Conservation (phyloP, 2,797 vertebrate genomes). For the Malacoctenus gilli region DNA sequence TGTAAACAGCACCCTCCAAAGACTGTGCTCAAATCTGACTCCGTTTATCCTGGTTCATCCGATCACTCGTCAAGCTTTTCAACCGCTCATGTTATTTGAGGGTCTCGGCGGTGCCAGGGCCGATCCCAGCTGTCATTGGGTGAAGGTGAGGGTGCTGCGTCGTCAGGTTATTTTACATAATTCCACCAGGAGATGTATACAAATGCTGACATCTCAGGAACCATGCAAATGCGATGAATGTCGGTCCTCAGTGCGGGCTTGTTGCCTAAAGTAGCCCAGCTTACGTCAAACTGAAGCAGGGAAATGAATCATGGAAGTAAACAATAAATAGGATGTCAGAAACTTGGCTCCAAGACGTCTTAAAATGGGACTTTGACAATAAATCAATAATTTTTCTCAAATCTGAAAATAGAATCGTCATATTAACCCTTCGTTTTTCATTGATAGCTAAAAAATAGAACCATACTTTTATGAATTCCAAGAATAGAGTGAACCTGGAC, state of each 20-base stretch:
- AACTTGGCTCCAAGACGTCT: background rate
- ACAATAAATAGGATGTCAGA: background rate
- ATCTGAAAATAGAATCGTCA: too few relatives aligned
- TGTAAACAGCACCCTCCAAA: conserved; percentile 1
- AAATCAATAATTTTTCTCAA: background rate
- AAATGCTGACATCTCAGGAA: background rate
- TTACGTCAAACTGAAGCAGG: background rate
- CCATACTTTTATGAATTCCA: too few relatives aligned
- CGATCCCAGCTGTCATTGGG: too few relatives aligned
- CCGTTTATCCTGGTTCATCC: too few relatives aligned
- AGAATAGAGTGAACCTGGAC: too few relatives aligned
- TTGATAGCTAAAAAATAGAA: too few relatives aligned
- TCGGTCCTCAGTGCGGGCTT: background rate
- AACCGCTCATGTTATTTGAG: too few relatives aligned
- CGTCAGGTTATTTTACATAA: background rate
- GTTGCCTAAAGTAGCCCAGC: background rate
- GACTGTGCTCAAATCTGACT: background rate
- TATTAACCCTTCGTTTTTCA: too few relatives aligned
- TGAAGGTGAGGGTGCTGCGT: too few relatives aligned
- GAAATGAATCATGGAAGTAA: too few relatives aligned
- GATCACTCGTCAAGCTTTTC: too few relatives aligned
- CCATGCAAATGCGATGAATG: background rate
- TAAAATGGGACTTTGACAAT: background rate
- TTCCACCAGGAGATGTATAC: background rate
- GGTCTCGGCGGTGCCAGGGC: too few relatives aligned